Evolutionary conservation across 2,888 invertebrate species (phyloP), one percentile per base, ranked within the genome.

Genomic region (Aleiodes testaceus): DNA sequence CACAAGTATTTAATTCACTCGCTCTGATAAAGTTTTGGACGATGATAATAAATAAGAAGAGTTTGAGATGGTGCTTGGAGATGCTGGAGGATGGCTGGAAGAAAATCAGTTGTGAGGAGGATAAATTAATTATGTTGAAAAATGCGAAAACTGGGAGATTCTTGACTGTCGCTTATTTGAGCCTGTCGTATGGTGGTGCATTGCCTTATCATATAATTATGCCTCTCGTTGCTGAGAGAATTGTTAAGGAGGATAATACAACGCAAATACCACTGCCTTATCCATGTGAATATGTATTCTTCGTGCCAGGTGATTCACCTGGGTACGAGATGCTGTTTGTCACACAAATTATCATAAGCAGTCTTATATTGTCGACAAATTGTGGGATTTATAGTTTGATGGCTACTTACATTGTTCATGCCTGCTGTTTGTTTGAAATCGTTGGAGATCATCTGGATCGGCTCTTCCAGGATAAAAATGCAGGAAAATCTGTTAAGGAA

Each of bases 11-110:
- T 70, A 84, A 82, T 18, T 73, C 81, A 1, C 66, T 86, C n/a
- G 85, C 82, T 5, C 73, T 86, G 0, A 77, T 84, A 1, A 86
- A 85, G 66, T 86, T 84, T 71, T 86, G 80, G 81, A 82, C 81
- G 0, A 75, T 85, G 70, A 80, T 85, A 9, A 73, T 84, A 11
- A 83, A 83, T n/a, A 83, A 80, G 16, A 70, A 77, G 3, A 77
- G 79, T 2, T 80, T 86, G 4, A 69, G 79, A 22, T 74, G 73
- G 42, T 85, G 83, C 45, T 68, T 86, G 11, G 71, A 76, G 11
- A 78, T 82, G 42, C 79, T 86, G 77, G 80, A 84, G 66, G 72
- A 75, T 0, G 80, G 84, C 20, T 86, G 84, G 71, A 77, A 70
- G 16, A 74, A 80, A 4, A 81, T 81, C 1, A 75, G 78, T 3